phyloP scores from a whole-genome alignment of 2,888 invertebrate species.

The Pelosia muscerda region DNA sequence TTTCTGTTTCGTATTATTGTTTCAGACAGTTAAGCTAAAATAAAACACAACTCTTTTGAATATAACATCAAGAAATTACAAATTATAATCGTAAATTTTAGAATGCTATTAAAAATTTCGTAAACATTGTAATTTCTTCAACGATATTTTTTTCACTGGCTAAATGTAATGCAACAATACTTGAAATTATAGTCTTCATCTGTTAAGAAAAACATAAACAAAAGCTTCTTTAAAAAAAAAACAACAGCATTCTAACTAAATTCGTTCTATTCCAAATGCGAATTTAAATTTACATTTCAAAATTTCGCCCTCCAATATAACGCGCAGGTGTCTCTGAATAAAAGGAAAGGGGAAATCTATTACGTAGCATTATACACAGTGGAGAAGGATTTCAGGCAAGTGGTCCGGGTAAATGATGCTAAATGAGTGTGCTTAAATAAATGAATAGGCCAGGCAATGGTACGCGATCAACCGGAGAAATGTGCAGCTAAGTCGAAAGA shows the following conservation, averaged over 20 bases:
- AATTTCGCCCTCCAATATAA: conserved; percentile 17
- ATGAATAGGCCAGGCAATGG: conserved; percentile 46
- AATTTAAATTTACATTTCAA: conserved; percentile 23
- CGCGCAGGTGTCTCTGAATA: conserved; percentile 23
- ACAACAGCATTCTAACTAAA: neutral
- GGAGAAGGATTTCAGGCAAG: conserved; percentile 42
- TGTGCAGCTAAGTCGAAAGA: conserved; percentile 14
- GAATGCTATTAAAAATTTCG: neutral
- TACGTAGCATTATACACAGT: conserved; percentile 24
- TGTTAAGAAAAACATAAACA: neutral
- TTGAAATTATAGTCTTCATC: neutral
- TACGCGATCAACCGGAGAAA: conserved; percentile 25
- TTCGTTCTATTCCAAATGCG: neutral
- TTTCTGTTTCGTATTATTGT: conserved; percentile 3
- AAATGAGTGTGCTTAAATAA: conserved; percentile 53
- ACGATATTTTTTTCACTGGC: neutral
- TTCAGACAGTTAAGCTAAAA: neutral
- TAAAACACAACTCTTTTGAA: neutral
- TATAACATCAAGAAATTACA: neutral
- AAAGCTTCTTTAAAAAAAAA: neutral
- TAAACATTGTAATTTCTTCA: neutral
- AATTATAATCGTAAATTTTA: neutral
- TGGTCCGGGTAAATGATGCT: conserved; percentile 50
- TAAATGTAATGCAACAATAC: neutral
- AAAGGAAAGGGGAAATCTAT: conserved; percentile 29